These are phyloP conservation scores for Philereme transversata DNA, from an alignment of 2,888 invertebrate species.

Conservation along the genomic window DNA sequence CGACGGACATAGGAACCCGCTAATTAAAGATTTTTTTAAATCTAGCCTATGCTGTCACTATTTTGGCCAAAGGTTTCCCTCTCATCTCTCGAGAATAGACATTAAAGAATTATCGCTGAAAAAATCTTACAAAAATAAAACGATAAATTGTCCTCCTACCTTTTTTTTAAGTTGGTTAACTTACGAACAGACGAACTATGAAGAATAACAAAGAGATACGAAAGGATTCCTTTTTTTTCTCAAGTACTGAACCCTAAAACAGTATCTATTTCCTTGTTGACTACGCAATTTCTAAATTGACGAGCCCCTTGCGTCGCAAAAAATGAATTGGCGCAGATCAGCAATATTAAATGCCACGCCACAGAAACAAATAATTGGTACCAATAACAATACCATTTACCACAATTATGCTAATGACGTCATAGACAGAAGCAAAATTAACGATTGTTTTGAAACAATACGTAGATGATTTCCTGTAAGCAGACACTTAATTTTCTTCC, in stretches of 20 bases:
- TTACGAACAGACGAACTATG: too few relatives aligned
- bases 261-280: neutral
- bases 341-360: conserved; percentile 11
- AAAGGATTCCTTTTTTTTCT: neutral
- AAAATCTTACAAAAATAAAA: too few relatives aligned
- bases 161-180: too few relatives aligned
- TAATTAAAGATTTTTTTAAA: too few relatives aligned
- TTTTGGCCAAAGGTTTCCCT: too few relatives aligned
- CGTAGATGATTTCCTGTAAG: conserved; percentile 2
- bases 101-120: too few relatives aligned
- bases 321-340: conserved; percentile 12
- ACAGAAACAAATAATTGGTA: conserved; percentile 17
- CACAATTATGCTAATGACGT: conserved; percentile 15
- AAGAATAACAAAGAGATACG: too few relatives aligned
- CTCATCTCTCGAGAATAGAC: too few relatives aligned
- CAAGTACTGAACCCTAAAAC: neutral
- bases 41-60: too few relatives aligned
- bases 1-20: too few relatives aligned
- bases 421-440: conserved; percentile 6
- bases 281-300: conserved; percentile 19
- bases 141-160: too few relatives aligned
- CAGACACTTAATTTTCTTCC: neutral
- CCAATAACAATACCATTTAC: conserved; percentile 9
- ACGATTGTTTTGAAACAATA: conserved; percentile 6
- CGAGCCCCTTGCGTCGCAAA: conserved; percentile 23